phyloP scores from a whole-genome alignment of 2,888 invertebrate species.

The Andrena dorsata region DNA sequence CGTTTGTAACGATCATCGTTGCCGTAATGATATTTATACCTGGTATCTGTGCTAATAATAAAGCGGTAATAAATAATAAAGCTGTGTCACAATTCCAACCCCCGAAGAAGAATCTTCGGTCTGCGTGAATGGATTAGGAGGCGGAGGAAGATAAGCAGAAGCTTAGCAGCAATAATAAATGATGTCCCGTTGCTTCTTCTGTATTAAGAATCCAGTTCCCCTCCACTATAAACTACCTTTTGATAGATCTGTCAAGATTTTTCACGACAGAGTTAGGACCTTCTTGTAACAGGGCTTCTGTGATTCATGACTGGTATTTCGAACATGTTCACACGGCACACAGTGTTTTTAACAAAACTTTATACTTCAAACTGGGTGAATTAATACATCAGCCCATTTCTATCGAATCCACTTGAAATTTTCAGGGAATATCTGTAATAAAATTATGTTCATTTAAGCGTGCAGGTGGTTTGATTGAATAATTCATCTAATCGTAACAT shows the following conservation, averaged over 20 bases:
- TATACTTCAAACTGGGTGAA: no score
- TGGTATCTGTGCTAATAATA: constrained; percentile 24
- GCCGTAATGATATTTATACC: constrained; percentile 66
- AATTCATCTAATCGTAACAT: no score
- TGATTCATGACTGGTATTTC: no score
- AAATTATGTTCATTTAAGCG: no score
- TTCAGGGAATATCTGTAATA: no score
- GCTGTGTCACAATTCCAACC: constrained; percentile 53
- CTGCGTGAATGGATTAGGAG: neutral
- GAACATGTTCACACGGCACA: no score
- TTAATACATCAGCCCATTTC: no score
- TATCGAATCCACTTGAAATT: no score
- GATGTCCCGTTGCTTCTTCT: constrained; percentile 79
- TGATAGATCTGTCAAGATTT: constrained; percentile 21
- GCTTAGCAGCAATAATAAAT: constrained; percentile 78
- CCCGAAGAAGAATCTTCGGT: constrained; percentile 60
- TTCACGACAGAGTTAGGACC: constrained; percentile 1
- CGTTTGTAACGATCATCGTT: constrained; percentile 61
- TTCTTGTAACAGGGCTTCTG: no score
- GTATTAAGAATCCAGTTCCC: constrained; percentile 76
- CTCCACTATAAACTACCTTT: constrained; percentile 29
- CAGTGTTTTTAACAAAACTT: no score
- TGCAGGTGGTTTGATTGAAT: no score
- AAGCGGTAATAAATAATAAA: constrained; percentile 61
- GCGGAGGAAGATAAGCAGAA: constrained; percentile 19